Evolutionary conservation across 2,888 invertebrate species (phyloP).

Genomic region (Elmis aenea): DNA sequence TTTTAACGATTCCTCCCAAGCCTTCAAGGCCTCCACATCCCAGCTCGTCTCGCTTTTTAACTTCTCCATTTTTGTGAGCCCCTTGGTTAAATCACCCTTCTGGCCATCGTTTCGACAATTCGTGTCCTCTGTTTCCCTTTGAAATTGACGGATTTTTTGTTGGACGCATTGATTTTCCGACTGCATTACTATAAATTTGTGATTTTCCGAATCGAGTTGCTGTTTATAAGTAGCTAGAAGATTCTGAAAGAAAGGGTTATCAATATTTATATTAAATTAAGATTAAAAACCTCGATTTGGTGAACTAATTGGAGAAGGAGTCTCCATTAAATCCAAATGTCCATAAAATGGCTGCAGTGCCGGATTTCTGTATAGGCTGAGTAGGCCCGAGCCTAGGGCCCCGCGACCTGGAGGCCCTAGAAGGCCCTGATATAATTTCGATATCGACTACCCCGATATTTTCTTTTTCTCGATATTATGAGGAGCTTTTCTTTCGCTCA

Average conservation of each 20-base stretch:
- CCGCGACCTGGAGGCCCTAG: no score
- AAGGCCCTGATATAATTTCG: no score
- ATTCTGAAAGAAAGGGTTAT: constrained; percentile 46
- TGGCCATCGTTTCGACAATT: constrained; percentile 47
- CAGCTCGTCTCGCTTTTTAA: constrained; percentile 64
- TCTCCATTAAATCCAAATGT: no score
- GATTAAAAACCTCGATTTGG: constrained; percentile 7
- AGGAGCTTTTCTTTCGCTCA: no score
- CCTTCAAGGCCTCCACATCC: constrained; percentile 61
- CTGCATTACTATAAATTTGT: constrained; percentile 39
- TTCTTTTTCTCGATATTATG: no score
- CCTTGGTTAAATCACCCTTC: constrained; percentile 51
- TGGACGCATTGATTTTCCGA: constrained; percentile 49
- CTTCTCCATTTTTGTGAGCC: constrained; percentile 57
- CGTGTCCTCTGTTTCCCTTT: constrained; percentile 45
- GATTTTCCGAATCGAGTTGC: constrained; percentile 64
- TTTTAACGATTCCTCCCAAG: constrained; percentile 68
- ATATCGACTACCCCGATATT: no score
- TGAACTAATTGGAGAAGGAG: constrained; percentile 2
- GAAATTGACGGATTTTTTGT: constrained; percentile 49
- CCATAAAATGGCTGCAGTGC: no score
- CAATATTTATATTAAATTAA: constrained; percentile 4
- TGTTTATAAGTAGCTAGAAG: constrained; percentile 63
- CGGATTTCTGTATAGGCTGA: no score
- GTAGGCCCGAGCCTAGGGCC: no score